A percentile compares a stretch with the other conserved stretches of the same genome.
Evolutionary conservation across 1,140 invertebrate genomes (phyloP).

Genomic region (Orussus abietinus): DNA sequence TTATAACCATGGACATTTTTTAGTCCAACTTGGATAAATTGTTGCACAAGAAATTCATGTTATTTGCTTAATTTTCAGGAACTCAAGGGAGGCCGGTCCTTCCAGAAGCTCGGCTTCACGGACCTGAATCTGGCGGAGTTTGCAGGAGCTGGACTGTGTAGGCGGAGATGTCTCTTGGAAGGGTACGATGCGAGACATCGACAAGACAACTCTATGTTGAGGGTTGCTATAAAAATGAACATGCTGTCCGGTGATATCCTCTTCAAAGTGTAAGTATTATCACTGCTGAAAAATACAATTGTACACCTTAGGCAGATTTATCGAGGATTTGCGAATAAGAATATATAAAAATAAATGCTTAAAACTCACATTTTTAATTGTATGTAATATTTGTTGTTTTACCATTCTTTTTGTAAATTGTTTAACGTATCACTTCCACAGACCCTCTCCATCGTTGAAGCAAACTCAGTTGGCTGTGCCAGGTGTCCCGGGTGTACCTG

Average conservation of each 20-base stretch:
- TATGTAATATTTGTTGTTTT: slow-evolving; percentile 7
- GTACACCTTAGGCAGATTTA: too few relatives aligned
- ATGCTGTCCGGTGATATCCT: slow-evolving; percentile 93
- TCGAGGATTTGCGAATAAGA: too few relatives aligned
- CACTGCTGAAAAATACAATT: too few relatives aligned
- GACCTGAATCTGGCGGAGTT: slow-evolving; percentile 96
- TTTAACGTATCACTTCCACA: slow-evolving; percentile 39
- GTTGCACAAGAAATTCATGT: too few relatives aligned
- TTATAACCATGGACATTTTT: too few relatives aligned
- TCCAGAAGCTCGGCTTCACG: slow-evolving; percentile 94
- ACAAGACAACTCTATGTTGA: slow-evolving; percentile 93
- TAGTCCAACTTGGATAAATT: too few relatives aligned
- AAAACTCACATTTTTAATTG: slow-evolving; percentile 4
- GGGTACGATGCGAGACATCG: slow-evolving; percentile 88
- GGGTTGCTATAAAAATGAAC: slow-evolving; percentile 86
- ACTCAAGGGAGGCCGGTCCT: slow-evolving; percentile 81
- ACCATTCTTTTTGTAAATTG: too few relatives aligned
- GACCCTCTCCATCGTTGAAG: slow-evolving; percentile 67
- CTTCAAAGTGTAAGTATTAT: slow-evolving; percentile 91
- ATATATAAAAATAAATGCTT: too few relatives aligned
- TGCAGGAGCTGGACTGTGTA: slow-evolving; percentile 85
- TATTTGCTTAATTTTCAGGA: slow-evolving; percentile 59
- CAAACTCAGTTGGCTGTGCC: slow-evolving; percentile 59
- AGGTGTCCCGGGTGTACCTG: slow-evolving; percentile 47
- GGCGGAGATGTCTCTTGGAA: slow-evolving; percentile 83